Base-by-base conservation (phyloP, 2,113 vertebrate genomes). In the Coracopsis vasa region DNA sequence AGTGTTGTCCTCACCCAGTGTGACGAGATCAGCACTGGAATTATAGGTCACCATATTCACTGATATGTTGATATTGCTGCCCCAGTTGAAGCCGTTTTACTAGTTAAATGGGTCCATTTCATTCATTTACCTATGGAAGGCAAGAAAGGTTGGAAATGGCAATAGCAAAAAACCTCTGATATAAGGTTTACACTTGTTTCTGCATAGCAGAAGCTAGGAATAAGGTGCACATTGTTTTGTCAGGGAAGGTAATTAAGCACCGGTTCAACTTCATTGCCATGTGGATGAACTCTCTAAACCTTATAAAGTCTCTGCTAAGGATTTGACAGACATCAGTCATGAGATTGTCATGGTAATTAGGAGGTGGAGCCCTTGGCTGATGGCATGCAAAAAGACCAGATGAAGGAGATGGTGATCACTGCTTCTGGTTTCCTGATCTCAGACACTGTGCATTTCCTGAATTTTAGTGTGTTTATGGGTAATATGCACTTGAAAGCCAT, bases 1-100 rank as follows among this genome's bases (percentile, higher is more conserved):
- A 39, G 15, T 0, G 0, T 42, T 61, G 13, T 35, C 11, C 13
- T 70, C 14, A 82, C 14, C 11, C 1, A 4, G 9, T 2, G 2
- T 31, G 10, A 39, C 24, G 3, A 71, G 2, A 41, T 79, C 17
- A 79, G 33, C 25, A 6, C 15, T 66, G 60, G 60, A 67, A 54
- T 45, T 58, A 16, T 19, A 56, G 20, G 11, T 67, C 23, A 64
- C 33, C 1, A 2, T 33, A 13, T 42, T 53, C 54, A 17, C 45
- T 48, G 15, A 27, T 31, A 16, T 0, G 4, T 10, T 54, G 23
- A 56, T 58, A 62, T 53, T 66, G n/a, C 35, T 82, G 28, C 56
- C 13, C 15, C 35, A 21, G 2, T 13, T 53, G 21, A n/a, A 88
- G 15, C 33, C 5, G 2, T 20, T 94, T 81, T 33, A 18, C 33